phyloP scores from a whole-genome alignment of 1,140 invertebrate species.

The Nautilus pompilius region DNA sequence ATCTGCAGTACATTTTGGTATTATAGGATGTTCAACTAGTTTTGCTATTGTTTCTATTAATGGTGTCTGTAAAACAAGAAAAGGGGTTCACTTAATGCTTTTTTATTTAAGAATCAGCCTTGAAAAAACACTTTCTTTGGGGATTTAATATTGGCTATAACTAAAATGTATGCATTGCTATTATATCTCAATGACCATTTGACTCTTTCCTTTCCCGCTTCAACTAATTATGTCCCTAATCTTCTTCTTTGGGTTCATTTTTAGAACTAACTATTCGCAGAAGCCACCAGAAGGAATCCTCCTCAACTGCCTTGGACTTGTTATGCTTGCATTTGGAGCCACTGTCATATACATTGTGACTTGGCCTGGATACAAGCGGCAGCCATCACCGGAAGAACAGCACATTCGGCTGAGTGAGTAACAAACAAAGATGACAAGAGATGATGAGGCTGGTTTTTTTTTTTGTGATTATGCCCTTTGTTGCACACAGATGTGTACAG shows the following conservation, averaged over 20 bases:
- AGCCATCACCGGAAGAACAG: constrained; percentile 65
- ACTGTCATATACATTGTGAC: constrained; percentile 73
- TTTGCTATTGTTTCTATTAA: too few relatives aligned
- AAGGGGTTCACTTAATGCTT: too few relatives aligned
- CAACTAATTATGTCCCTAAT: constrained; percentile 11
- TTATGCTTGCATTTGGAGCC: constrained; percentile 68
- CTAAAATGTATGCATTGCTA: not conserved
- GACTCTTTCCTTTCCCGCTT: constrained; percentile 8
- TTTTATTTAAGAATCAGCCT: not conserved
- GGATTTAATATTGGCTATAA: not conserved
- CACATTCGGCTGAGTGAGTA: constrained; percentile 31
- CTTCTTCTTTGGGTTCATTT: constrained; percentile 5
- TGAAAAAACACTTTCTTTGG: not conserved
- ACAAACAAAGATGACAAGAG: constrained; percentile 1
- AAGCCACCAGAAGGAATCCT: constrained; percentile 66
- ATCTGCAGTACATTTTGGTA: too few relatives aligned
- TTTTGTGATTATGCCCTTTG: too few relatives aligned
- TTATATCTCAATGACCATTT: not conserved
- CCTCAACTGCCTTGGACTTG: constrained; percentile 74
- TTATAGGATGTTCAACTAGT: too few relatives aligned
- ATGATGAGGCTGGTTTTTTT: too few relatives aligned
- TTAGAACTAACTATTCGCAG: constrained; percentile 47
- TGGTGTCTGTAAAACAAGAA: too few relatives aligned
- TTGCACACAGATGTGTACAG: too few relatives aligned
- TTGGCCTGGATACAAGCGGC: constrained; percentile 70